These are phyloP conservation scores for Argya squamiceps DNA, from an alignment of 2,797 vertebrate genomes.

Conservation along the genomic window DNA sequence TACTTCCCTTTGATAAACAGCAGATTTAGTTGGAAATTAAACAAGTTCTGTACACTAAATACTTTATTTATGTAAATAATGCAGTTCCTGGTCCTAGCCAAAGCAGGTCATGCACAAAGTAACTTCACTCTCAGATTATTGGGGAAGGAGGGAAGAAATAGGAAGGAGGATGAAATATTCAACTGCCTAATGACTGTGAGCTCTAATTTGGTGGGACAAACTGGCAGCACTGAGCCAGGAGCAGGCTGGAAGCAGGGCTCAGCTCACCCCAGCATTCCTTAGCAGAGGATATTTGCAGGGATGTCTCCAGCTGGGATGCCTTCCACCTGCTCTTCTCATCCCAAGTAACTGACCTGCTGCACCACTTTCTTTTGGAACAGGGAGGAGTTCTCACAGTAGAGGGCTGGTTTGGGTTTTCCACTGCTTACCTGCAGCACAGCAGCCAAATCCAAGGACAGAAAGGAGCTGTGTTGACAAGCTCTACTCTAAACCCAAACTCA, in stretches of 20 bases:
- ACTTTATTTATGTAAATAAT: not conserved
- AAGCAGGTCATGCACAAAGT: not conserved
- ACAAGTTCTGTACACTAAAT: not conserved
- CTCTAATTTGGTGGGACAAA: not conserved
- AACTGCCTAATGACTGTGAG: not conserved
- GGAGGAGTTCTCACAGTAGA: not conserved
- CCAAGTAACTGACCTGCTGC: not conserved
- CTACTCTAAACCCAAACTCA: not conserved
- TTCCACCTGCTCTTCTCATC: not conserved
- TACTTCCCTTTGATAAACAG: not conserved
- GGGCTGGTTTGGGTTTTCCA: not conserved
- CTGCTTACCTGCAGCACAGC: not conserved
- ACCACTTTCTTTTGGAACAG: not conserved
- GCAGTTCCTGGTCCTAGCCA: not conserved
- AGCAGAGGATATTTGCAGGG: not conserved
- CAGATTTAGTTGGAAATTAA: not conserved
- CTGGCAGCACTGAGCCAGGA: not conserved
- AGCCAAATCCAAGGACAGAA: not conserved
- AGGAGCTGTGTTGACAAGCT: not conserved
- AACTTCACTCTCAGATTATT: not conserved
- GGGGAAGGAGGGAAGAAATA: not conserved
- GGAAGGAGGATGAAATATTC: not conserved
- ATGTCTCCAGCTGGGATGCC: not conserved
- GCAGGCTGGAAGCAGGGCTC: not conserved
- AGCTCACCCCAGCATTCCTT: not conserved